Base-by-base conservation (phyloP, 2,797 vertebrate species). In the Oreochromis mossambicus region DNA sequence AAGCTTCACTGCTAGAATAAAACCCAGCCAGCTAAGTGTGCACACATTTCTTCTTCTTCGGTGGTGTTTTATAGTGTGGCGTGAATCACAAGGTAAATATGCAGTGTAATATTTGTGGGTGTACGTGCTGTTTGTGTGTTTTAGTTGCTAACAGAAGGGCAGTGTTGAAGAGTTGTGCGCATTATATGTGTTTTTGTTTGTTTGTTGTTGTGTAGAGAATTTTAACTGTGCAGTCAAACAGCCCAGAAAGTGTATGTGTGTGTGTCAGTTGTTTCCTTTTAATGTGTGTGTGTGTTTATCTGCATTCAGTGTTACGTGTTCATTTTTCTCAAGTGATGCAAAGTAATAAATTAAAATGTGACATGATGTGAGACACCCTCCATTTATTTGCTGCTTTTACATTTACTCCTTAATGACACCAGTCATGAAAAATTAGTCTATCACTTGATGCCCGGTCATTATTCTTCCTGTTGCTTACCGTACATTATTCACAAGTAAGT, bases 91-190 rank as follows among this genome's bases (percentile, higher is more conserved):
- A 79, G 78, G 81, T 86, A 75, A 89, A 83, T 79, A 83, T 83
- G 76, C 36, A 7, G 46, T 68, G 86, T 91, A 51, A 29, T 92
- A 29, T 89, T 81, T 90, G 92, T 93, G 89, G 58, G 77, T 91
- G 9, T 61, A 55, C 77, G 90, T 85, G 77, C 52, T 70, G 56
- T 66, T 41, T 87, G 4, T 43, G 77, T 85, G 32, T 38, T 79
- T n/a, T 73, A 56, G 43, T 19, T 0, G 19, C 19, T 79, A 24
- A 24, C 8, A 77, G 50, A 3, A 58, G 41, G 77, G 41, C 77
- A 75, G 73, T 77, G 85, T 86, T 89, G 91, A 83, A 87, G 79
- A 84, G 0, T 19, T 5, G 8, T 48, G 68, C 7, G 21, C 21
- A 43, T 3, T 70, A 41, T 43, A 43, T 43, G 38, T 43, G 38